phyloP scores from a whole-genome alignment of 2,113 vertebrate species.

The Muntiacus reevesi region DNA sequence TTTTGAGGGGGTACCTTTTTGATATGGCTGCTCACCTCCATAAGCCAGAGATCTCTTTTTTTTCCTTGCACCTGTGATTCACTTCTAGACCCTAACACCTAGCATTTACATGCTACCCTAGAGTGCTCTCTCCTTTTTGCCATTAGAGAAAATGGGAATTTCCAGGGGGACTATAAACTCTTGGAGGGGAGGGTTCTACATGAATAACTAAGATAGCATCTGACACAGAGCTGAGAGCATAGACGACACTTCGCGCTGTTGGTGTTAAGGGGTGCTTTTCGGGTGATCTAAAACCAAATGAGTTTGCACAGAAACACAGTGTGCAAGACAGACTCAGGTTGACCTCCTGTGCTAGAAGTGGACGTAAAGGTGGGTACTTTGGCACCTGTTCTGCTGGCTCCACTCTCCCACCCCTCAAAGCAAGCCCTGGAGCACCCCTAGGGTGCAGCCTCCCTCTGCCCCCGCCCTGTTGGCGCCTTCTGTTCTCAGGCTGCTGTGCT shows the following conservation, averaged over 20 bases:
- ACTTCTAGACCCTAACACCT: not conserved
- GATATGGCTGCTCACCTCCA: not conserved
- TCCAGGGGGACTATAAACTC: not conserved
- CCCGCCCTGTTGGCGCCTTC: not conserved
- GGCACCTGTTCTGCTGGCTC: not conserved
- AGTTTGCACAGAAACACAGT: not conserved
- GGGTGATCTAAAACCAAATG: not conserved
- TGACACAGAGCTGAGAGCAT: not conserved
- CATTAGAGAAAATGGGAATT: not conserved
- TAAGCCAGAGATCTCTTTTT: not conserved
- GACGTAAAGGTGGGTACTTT: not conserved
- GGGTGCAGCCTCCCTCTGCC: not conserved
- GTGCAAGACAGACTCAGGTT: not conserved
- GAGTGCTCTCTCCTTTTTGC: not conserved
- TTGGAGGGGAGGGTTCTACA: not conserved
- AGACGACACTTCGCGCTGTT: not conserved
- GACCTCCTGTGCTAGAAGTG: not conserved
- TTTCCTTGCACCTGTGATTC: not conserved
- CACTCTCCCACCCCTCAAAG: not conserved
- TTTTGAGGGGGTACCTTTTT: not conserved
- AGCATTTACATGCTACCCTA: not conserved
- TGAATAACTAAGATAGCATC: not conserved
- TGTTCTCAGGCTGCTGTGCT: not conserved
- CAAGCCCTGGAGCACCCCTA: not conserved
- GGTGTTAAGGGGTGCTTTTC: not conserved